Percentiles rank a stretch among this genome's conserved stretches.
These are phyloP conservation scores for Dicyema japonicum DNA, from an alignment of 1,140 invertebrate genomes.

Conservation along the genomic window DNA sequence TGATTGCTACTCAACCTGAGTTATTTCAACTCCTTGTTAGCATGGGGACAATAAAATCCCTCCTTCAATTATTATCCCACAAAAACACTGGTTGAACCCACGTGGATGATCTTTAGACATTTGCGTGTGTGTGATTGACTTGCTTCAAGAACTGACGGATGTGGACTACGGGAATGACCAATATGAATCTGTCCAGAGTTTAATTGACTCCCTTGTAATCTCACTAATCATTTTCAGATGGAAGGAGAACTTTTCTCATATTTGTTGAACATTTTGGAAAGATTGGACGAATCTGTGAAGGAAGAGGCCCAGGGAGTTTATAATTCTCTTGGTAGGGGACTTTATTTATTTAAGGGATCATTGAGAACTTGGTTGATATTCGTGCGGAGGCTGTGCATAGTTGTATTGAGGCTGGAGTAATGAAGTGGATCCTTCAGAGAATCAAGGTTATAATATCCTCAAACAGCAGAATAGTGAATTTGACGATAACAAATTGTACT, in stretches of 20 bases:
- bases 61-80: conserved; percentile 67
- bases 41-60: conserved; percentile 38
- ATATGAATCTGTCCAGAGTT: conserved; percentile 21
- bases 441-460: conserved; percentile 14
- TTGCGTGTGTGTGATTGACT: conserved; percentile 20
- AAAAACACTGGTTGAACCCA: conserved; percentile 66
- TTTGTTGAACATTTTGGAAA: conserved; percentile 56
- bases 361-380: conserved; percentile 35
- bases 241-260: conserved; percentile 60
- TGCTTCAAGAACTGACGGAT: conserved; percentile 63
- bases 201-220: conserved; percentile 23
- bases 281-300: conserved; percentile 60
- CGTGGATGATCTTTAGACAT: conserved; percentile 9
- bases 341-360: conserved; percentile 11
- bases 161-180: conserved; percentile 61
- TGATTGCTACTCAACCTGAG: conserved; percentile 34
- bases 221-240: conserved; percentile 32
- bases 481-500: conserved; percentile 75
- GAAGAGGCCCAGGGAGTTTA: conserved; percentile 83
- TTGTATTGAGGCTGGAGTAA: conserved; percentile 43
- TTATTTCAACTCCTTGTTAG: not conserved
- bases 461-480: conserved; percentile 45
- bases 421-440: conserved; percentile 62
- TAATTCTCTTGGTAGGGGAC: conserved; percentile 41
- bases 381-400: conserved; percentile 43